Evolutionary conservation across 2,888 invertebrate species (phyloP), one percentile per base, ranked within the genome.

Genomic region (Andrena minutula): DNA sequence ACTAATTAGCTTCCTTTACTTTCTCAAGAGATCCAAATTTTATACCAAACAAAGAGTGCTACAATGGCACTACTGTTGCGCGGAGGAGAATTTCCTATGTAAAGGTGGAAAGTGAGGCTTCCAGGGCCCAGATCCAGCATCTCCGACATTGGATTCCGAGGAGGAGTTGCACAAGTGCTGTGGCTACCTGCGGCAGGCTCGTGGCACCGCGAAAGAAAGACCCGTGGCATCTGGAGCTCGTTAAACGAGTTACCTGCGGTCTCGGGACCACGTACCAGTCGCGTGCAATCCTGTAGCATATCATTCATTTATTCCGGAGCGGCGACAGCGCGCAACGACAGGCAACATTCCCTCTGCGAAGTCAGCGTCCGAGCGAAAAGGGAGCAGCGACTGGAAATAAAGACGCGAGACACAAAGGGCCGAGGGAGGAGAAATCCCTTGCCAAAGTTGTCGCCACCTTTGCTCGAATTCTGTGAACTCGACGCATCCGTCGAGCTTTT

Each of bases 151-250:
- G 66, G 16, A 56, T 49, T 20, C 23, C 28, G 12, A 23, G 65
- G 20, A 51, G 23, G 23, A 26, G 23, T 56, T 56, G 56, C 56
- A 26, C 23, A 56, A 56, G 26, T 23, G 2, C 20, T 20, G 51
- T 8, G 20, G 41, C 4, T 20, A 51, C 51, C 51, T 51, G 51
- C 28, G n/a, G 16, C 41, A 5, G 26, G 41, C 72, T 41, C 64
- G 65, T 35, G 65, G 26, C 61, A 32, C 0, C n/a, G 61, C 51
- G 64, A 78, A 74, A 79, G 74, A 79, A 66, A 74, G 16, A 10
- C 28, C 23, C 26, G 23, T 61, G 60, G 78, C 74, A 75, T 82
- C 56, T 71, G 70, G 49, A 58, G 32, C 79, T 75, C 53, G 82
- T 79, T 79, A 71, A 79, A 79, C 79, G 66, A 16, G 64, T 77